phyloP scores from a whole-genome alignment of 2,888 invertebrate genomes.

The Stenoptilia bipunctidactyla region DNA sequence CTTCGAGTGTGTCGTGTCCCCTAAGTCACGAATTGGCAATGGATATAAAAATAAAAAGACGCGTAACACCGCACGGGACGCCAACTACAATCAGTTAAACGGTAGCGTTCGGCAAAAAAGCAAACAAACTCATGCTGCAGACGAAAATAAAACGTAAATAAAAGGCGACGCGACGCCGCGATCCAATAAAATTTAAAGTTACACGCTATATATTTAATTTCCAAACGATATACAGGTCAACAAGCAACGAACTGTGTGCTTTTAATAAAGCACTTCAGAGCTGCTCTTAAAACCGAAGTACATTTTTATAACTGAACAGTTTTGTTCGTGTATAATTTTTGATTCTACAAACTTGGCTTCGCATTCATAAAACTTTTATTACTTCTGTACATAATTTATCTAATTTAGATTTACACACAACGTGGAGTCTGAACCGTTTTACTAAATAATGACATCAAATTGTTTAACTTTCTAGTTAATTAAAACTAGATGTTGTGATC shows the following conservation, averaged over 20 bases:
- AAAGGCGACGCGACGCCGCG: conserved; percentile 20
- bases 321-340: too few species aligned
- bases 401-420: too few species aligned
- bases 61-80: conserved; percentile 38
- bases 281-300: too few species aligned
- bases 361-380: too few species aligned
- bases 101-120: conserved; percentile 31
- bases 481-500: too few species aligned
- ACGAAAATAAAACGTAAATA: conserved; percentile 37
- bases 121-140: conserved; percentile 17
- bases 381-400: too few species aligned
- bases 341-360: too few species aligned
- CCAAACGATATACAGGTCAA: conserved; percentile 2
- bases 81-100: conserved; percentile 47
- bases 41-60: conserved; percentile 34
- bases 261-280: too few species aligned
- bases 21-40: conserved; percentile 38
- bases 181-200: conserved; percentile 20
- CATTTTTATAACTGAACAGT: too few species aligned
- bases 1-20: conserved; percentile 24
- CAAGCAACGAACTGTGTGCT: neutral
- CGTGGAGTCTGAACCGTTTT: too few species aligned
- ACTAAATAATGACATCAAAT: too few species aligned
- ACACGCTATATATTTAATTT: neutral
- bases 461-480: too few species aligned